Base-by-base conservation (phyloP, 2,888 invertebrate genomes). In the Tetrapedia diversipes region DNA sequence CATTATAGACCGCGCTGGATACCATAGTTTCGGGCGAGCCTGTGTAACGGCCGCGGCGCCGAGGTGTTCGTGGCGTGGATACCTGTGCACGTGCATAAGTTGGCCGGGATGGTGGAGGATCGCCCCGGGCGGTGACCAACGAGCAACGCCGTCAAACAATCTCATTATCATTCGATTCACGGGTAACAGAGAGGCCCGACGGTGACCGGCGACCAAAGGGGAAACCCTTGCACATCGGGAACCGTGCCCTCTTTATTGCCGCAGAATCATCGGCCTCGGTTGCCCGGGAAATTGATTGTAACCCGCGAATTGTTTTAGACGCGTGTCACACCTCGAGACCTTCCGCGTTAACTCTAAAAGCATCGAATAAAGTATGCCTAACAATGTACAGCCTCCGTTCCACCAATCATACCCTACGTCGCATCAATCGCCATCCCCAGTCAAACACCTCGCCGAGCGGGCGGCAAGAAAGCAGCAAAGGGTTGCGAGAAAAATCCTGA, bases 91-190 rank as follows among this genome's bases (percentile, higher is more conserved):
- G 68, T 49, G 53, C 56, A 63, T 32, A 61, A 49, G 57, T 43
- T 57, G 27, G 37, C 45, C 29, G 47, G 53, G 51, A 69, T 60
- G 84, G n/a, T 57, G 71, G 75, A 54, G 77, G 64, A 70, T 74
- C 69, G 79, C 83, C 70, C 41, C 53, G 39, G 74, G 81, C 77
- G 43, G 56, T 79, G 79, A 73, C 79, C 81, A 60, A 71, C 76
- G 61, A 47, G 63, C 79, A 61, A 65, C 67, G 71, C 79, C 77
- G 77, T 80, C 82, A 85, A 88, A 87, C 87, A 88, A 90, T 87
- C 90, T 89, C 88, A 89, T 90, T 90, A 90, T 90, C 89, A 88
- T 90, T 90, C 89, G 88, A 90, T 90, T 89, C 87, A 87, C 86
- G 88, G 88, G 82, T 87, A 89, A 88, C 88, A 86, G 86, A 88